phyloP scores from a whole-genome alignment of 2,113 vertebrate genomes.

The Megaceryle torquata region DNA sequence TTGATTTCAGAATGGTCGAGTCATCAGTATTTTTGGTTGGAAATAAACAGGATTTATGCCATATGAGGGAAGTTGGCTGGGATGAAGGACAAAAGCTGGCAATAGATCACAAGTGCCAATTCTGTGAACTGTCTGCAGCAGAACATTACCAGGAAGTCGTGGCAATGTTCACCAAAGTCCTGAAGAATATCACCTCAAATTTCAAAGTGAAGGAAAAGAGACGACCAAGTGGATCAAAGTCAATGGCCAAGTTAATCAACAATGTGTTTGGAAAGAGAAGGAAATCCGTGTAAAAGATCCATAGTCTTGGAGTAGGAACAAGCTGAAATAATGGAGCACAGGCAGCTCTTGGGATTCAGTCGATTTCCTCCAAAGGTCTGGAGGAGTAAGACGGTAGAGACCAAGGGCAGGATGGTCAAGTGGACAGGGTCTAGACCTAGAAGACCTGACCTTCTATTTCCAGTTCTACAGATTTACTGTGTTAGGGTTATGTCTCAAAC shows the following conservation, averaged over 20 bases:
- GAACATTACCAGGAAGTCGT: slow-evolving; percentile 86
- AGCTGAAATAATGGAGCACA: background rate
- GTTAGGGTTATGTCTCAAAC: background rate
- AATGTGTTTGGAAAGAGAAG: slow-evolving; percentile 88
- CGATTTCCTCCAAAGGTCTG: background rate
- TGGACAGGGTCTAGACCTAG: background rate
- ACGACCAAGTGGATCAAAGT: slow-evolving; percentile 84
- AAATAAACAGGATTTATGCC: slow-evolving; percentile 90
- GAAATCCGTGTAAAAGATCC: slow-evolving; percentile 80
- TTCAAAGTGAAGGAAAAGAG: slow-evolving; percentile 82
- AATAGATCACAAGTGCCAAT: slow-evolving; percentile 79
- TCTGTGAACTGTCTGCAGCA: slow-evolving; percentile 87
- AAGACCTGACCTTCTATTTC: background rate
- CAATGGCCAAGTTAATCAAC: slow-evolving; percentile 88
- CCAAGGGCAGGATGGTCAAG: background rate
- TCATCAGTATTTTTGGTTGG: slow-evolving; percentile 82
- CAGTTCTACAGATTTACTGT: background rate
- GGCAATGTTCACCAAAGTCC: slow-evolving; percentile 80
- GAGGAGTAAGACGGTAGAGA: background rate
- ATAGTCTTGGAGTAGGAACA: background rate
- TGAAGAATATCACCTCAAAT: slow-evolving; percentile 71
- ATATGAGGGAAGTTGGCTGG: slow-evolving; percentile 80
- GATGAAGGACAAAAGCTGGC: slow-evolving; percentile 86
- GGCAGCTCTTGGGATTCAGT: background rate
- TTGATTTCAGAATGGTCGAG: slow-evolving; percentile 73